These are phyloP conservation scores for Neopelma chrysocephalum DNA, from an alignment of 2,797 vertebrate species.

Conservation along the genomic window DNA sequence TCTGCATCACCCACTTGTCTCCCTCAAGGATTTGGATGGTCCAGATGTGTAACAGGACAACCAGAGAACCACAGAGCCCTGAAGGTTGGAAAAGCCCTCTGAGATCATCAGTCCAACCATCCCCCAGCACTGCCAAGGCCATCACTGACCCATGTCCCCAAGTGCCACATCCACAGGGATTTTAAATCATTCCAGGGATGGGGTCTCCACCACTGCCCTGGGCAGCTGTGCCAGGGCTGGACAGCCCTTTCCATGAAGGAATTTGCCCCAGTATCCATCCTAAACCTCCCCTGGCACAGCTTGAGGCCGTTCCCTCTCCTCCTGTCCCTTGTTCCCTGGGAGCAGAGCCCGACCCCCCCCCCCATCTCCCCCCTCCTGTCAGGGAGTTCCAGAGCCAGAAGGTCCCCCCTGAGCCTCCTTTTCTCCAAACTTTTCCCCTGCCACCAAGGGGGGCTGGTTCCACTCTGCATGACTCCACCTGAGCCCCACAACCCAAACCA, in stretches of 20 bases:
- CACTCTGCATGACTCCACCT: accelerated
- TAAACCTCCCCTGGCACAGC: accelerated
- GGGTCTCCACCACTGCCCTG: not conserved
- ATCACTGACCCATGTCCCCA: not conserved
- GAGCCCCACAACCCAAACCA: not conserved
- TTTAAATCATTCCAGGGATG: not conserved
- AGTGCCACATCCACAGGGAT: not conserved
- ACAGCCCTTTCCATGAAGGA: accelerated
- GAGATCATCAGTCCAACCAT: accelerated
- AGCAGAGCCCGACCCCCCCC: not conserved
- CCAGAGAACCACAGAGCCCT: not conserved
- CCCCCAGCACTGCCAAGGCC: not conserved
- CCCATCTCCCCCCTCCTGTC: not conserved
- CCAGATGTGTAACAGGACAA: too few species aligned
- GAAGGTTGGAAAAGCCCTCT: accelerated
- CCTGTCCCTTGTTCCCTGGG: not conserved
- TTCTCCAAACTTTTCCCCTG: accelerated
- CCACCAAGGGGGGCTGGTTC: accelerated
- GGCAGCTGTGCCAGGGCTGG: not conserved
- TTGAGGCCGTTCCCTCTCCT: not conserved
- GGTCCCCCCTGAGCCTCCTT: not conserved
- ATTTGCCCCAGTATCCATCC: accelerated
- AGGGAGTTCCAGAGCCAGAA: not conserved
- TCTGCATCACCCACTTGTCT: accelerated
- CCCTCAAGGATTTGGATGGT: not conserved